Percentiles rank a stretch among this genome's conserved stretches.
These are phyloP conservation scores for Philypnodon macrostomus DNA, from an alignment of 2,797 vertebrate genomes.

Conservation along the genomic window DNA sequence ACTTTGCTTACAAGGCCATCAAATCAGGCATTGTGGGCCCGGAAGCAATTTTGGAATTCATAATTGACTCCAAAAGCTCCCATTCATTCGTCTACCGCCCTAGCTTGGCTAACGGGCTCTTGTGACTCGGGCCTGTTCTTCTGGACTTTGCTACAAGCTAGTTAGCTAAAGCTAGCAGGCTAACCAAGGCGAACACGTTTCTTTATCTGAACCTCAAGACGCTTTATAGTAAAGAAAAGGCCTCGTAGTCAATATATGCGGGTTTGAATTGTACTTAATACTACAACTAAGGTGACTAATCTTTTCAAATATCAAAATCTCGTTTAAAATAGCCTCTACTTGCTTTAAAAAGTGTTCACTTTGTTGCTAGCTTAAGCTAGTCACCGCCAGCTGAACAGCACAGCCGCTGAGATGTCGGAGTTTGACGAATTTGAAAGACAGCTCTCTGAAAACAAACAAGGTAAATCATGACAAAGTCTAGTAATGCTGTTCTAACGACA, in stretches of 20 bases:
- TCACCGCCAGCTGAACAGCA: slow-evolving; percentile 54
- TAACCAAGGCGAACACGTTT: slow-evolving; percentile 68
- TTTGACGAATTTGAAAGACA: slow-evolving; percentile 92
- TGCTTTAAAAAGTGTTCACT: slow-evolving; percentile 52
- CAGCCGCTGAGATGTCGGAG: slow-evolving; percentile 82
- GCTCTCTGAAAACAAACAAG: slow-evolving; percentile 89
- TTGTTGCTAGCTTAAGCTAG: slow-evolving; percentile 70
- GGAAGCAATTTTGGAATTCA: slow-evolving; percentile 1
- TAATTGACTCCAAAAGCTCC: slow-evolving; percentile 19
- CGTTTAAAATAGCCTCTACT: slow-evolving; percentile 13
- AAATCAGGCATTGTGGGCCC: background rate
- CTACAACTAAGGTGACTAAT: background rate
- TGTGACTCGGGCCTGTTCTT: slow-evolving; percentile 56
- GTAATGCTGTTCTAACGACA: no score
- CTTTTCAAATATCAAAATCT: slow-evolving; percentile 9
- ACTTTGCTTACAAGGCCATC: slow-evolving; percentile 15
- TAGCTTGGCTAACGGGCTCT: slow-evolving; percentile 28
- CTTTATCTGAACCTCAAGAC: slow-evolving; percentile 35
- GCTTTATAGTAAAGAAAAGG: slow-evolving; percentile 22
- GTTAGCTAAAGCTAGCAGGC: slow-evolving; percentile 57
- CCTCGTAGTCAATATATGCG: background rate
- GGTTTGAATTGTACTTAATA: background rate
- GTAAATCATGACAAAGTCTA: slow-evolving; percentile 45
- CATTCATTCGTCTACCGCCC: slow-evolving; percentile 56
- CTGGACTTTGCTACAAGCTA: slow-evolving; percentile 69